phyloP scores from a whole-genome alignment of 2,888 invertebrate genomes.

The Diaphora mendica region DNA sequence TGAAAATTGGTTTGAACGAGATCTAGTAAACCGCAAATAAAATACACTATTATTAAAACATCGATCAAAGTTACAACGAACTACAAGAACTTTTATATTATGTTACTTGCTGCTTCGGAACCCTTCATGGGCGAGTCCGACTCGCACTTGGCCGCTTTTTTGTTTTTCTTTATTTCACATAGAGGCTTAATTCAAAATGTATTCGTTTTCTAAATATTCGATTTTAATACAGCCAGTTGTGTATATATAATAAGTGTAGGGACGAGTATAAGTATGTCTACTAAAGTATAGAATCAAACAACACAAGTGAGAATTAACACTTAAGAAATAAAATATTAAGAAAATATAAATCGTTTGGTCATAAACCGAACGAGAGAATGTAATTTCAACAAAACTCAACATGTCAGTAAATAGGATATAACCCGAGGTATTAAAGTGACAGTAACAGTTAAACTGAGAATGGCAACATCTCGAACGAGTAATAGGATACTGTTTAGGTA shows the following conservation, averaged over 20 bases:
- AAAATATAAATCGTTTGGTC: slow-evolving; percentile 38
- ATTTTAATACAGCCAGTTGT: background rate
- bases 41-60: no score
- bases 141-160: background rate
- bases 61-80: no score
- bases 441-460: slow-evolving; percentile 61
- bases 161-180: background rate
- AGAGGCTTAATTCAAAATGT: background rate
- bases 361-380: slow-evolving; percentile 49
- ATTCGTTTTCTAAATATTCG: background rate
- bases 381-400: slow-evolving; percentile 48
- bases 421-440: slow-evolving; percentile 59
- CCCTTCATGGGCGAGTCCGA: no score
- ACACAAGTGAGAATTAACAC: slow-evolving; percentile 31
- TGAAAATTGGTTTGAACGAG: no score
- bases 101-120: no score
- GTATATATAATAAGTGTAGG: background rate
- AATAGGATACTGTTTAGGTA: slow-evolving; percentile 71
- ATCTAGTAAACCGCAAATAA: no score
- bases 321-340: slow-evolving; percentile 42
- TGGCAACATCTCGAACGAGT: slow-evolving; percentile 47
- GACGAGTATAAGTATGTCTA: background rate
- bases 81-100: no score
- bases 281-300: slow-evolving; percentile 6
- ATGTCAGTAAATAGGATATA: slow-evolving; percentile 64